phyloP scores from a whole-genome alignment of 2,797 vertebrate genomes.

The Lagodon rhomboides region DNA sequence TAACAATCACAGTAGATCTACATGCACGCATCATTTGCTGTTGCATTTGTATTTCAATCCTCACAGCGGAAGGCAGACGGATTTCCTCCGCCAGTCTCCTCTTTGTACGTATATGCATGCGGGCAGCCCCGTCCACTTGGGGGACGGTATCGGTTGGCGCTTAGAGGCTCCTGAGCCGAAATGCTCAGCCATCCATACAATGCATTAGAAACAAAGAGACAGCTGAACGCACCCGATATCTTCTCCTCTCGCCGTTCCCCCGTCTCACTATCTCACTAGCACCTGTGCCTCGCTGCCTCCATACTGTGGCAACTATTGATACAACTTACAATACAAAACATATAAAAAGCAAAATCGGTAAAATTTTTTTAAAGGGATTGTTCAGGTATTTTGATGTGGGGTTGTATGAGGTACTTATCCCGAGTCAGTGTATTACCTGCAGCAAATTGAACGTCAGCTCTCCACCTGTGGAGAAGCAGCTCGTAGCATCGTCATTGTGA shows the following conservation, averaged over 20 bases:
- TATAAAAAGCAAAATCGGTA: background rate
- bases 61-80: constrained; percentile 21
- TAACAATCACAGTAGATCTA: constrained; percentile 17
- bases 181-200: constrained; percentile 52
- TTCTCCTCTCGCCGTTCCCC: constrained; percentile 19
- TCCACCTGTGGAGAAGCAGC: too few species aligned
- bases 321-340: background rate
- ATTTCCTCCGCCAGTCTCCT: background rate
- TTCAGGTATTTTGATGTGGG: too few species aligned
- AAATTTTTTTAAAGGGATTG: background rate
- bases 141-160: constrained; percentile 39
- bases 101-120: background rate
- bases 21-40: constrained; percentile 22
- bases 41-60: constrained; percentile 25
- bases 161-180: constrained; percentile 30
- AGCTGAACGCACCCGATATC: constrained; percentile 34
- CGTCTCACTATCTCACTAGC: constrained; percentile 26
- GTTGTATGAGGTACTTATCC: too few species aligned
- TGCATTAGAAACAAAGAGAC: constrained; percentile 55
- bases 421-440: too few species aligned
- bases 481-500: too few species aligned
- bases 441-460: too few species aligned
- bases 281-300: constrained; percentile 22
- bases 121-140: constrained; percentile 29
- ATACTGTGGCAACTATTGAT: constrained; percentile 10